Percentiles rank a stretch among this genome's conserved stretches.
phyloP scores from a whole-genome alignment of 2,797 vertebrate genomes.

The Epinephelus malabaricus region DNA sequence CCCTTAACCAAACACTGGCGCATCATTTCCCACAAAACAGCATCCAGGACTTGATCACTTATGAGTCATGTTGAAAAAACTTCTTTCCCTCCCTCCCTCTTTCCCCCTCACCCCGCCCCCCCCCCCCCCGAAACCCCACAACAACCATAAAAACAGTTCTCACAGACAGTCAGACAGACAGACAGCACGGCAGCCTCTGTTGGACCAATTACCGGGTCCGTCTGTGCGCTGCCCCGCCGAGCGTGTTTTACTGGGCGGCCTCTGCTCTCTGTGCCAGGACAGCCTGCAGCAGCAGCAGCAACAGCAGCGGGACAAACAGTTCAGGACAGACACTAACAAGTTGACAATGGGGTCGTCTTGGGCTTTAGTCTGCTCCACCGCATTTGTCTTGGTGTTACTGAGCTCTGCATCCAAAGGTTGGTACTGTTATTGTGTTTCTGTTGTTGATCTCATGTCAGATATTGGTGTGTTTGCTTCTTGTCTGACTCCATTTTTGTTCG shows the following conservation, averaged over 20 bases:
- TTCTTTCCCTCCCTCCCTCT: conserved; percentile 39
- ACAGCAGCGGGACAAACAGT: conserved; percentile 1
- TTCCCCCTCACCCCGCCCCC: conserved; percentile 11
- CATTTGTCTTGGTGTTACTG: conserved; percentile 37
- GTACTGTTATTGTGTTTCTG: conserved; percentile 28
- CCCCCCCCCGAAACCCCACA: conserved; percentile 16
- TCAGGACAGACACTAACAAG: background rate
- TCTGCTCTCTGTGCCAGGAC: conserved; percentile 22
- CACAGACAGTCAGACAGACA: conserved; percentile 18
- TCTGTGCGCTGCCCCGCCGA: conserved; percentile 22
- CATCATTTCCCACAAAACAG: background rate
- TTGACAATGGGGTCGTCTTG: conserved; percentile 55
- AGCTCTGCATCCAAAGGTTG: conserved; percentile 67
- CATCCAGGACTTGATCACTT: conserved; percentile 3
- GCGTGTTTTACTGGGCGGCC: conserved; percentile 46
- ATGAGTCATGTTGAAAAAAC: conserved; percentile 77
- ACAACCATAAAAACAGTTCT: conserved; percentile 29
- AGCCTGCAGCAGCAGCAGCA: background rate
- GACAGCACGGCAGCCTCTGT: conserved; percentile 20
- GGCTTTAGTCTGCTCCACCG: conserved; percentile 38
- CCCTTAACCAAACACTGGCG: background rate
- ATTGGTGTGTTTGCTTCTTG: conserved; percentile 28
- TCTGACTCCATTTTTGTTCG: conserved; percentile 62
- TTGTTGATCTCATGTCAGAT: background rate
- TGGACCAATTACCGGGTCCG: conserved; percentile 50